A percentile compares a stretch with the other conserved stretches of the same genome.
phyloP scores from a whole-genome alignment of 2,888 invertebrate species.

The Troglohyphantes excavatus region DNA sequence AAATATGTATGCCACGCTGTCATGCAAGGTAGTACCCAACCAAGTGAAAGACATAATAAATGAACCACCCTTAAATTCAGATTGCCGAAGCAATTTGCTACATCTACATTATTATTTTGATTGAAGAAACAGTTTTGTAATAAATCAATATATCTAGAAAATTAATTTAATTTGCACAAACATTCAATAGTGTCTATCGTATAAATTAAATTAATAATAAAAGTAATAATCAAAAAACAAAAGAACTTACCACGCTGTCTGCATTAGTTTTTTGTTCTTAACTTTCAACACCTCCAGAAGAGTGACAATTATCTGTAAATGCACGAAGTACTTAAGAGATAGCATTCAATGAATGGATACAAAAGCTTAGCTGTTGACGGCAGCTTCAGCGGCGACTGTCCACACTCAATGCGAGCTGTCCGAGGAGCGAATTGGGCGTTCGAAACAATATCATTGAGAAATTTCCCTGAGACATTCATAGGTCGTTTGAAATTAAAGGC shows the following conservation, averaged over 20 bases:
- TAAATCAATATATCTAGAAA: too few relatives aligned
- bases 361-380: slow-evolving; percentile 14
- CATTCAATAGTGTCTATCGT: too few relatives aligned
- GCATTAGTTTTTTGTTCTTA: slow-evolving; percentile 93
- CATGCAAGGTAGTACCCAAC: too few relatives aligned
- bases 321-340: slow-evolving; percentile 15
- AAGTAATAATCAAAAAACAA: too few relatives aligned
- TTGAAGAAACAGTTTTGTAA: too few relatives aligned
- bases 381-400: neutral
- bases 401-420: neutral
- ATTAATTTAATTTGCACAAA: too few relatives aligned
- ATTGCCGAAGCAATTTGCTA: too few relatives aligned
- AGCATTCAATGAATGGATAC: neutral
- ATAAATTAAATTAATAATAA: too few relatives aligned
- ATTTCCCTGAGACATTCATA: slow-evolving; percentile 7
- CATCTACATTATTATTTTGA: too few relatives aligned
- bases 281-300: slow-evolving; percentile 96
- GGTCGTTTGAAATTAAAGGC: neutral
- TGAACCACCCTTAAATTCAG: too few relatives aligned
- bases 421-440: neutral
- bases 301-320: slow-evolving; percentile 90
- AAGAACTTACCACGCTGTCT: slow-evolving; percentile 91
- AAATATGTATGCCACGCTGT: too few relatives aligned
- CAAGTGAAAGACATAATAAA: too few relatives aligned
- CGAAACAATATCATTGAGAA: slow-evolving; percentile 8